Evolutionary conservation across 2,797 vertebrate species (phyloP).

Genomic region (Otus scops): DNA sequence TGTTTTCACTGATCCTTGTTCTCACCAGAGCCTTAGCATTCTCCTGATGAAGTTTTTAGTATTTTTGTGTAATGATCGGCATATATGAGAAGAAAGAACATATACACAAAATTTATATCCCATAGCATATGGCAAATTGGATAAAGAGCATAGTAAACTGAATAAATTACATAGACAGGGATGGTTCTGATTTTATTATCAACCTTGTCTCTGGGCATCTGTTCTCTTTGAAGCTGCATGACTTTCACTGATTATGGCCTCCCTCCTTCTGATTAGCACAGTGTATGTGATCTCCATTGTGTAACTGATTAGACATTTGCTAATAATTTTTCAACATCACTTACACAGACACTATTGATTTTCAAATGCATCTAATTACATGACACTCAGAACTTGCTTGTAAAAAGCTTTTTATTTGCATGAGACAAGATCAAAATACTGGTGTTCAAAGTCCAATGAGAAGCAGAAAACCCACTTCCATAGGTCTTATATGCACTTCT

Average conservation of each 20-base stretch:
- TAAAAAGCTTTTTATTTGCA: background rate
- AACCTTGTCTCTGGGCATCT: background rate
- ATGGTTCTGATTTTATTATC: slow-evolving; percentile 21
- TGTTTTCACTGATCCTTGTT: background rate
- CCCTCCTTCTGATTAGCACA: background rate
- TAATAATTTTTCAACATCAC: background rate
- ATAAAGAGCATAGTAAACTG: background rate
- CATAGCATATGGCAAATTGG: slow-evolving; percentile 41
- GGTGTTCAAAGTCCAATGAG: background rate
- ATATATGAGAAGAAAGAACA: background rate
- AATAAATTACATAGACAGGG: slow-evolving; percentile 9
- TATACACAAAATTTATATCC: background rate
- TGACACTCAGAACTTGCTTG: background rate
- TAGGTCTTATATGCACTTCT: background rate
- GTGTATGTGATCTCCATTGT: background rate
- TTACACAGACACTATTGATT: background rate
- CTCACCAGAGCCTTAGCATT: background rate
- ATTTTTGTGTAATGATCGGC: background rate
- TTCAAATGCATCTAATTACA: background rate
- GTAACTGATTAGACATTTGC: background rate
- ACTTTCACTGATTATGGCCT: background rate
- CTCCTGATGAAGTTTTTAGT: background rate
- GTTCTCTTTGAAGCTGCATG: background rate
- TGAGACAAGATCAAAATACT: background rate
- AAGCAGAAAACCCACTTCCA: background rate